These are phyloP conservation scores for Tortrix viridana DNA, from an alignment of 2,888 invertebrate species.

Conservation along the genomic window DNA sequence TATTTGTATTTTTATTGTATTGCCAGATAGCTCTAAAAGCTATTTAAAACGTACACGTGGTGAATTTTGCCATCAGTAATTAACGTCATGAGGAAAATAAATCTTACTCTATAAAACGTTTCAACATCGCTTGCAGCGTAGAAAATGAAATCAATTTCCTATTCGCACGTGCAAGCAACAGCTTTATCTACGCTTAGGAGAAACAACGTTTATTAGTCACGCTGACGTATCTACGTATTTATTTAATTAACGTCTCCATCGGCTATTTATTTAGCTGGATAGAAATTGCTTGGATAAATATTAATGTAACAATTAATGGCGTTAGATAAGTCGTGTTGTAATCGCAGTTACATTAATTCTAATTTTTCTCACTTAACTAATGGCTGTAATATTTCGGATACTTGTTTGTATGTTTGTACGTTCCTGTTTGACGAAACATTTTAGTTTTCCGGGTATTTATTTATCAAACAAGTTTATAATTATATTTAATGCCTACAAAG, in stretches of 20 bases:
- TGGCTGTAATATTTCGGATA: no score
- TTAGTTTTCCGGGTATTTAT: no score
- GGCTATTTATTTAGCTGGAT: slow-evolving; percentile 8
- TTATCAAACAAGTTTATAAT: no score
- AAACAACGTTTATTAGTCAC: slow-evolving; percentile 9
- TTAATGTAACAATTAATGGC: slow-evolving; percentile 5
- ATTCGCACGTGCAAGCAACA: slow-evolving; percentile 17
- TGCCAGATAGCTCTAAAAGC: no score
- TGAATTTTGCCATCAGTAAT: background rate
- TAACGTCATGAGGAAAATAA: background rate
- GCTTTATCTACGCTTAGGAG: slow-evolving; percentile 17
- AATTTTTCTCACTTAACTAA: background rate
- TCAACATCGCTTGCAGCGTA: background rate
- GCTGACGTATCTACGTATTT: slow-evolving; percentile 13
- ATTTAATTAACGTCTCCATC: slow-evolving; percentile 14
- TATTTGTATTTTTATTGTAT: no score
- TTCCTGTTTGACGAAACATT: no score
- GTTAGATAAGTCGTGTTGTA: slow-evolving; percentile 8
- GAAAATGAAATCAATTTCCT: slow-evolving; percentile 2
- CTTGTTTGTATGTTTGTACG: no score
- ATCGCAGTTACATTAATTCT: background rate
- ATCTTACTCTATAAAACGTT: background rate
- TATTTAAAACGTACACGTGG: no score
- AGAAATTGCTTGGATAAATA: slow-evolving; percentile 8
- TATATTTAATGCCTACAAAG: no score